Conservation (phyloP, 2,113 vertebrate species). For the Nestor notabilis region DNA sequence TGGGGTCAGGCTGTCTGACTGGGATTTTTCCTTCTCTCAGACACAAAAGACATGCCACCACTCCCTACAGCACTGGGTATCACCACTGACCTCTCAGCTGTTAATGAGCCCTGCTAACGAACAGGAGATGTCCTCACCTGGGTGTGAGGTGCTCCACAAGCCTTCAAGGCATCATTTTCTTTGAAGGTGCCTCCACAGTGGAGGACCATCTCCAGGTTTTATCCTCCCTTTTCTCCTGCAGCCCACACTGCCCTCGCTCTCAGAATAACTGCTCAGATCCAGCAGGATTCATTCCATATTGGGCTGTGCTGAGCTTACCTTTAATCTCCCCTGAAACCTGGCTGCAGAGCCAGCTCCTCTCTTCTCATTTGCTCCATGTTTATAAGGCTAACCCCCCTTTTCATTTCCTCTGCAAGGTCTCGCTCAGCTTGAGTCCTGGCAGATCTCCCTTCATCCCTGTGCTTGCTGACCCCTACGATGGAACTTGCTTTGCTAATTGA, state of each 20-base stretch:
- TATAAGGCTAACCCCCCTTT: neutral
- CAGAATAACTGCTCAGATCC: accelerated
- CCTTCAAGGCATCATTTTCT: neutral
- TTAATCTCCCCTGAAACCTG: slow-evolving; percentile 10
- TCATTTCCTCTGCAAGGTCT: slow-evolving; percentile 59
- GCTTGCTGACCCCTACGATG: neutral
- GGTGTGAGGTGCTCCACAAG: neutral
- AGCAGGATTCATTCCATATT: accelerated
- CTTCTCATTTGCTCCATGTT: neutral
- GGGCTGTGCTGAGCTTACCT: neutral
- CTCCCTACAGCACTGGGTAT: neutral
- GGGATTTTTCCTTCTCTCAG: neutral
- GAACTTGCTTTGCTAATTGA: neutral
- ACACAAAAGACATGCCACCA: accelerated
- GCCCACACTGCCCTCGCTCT: neutral
- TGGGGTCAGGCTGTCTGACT: neutral
- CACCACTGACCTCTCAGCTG: neutral
- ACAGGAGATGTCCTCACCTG: neutral
- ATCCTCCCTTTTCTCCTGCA: neutral
- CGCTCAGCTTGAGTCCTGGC: slow-evolving; percentile 26
- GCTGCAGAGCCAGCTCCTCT: neutral
- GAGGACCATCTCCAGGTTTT: neutral
- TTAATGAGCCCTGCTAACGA: slow-evolving; percentile 35
- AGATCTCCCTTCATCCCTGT: neutral
- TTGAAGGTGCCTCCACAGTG: neutral